Percentiles rank a stretch among this genome's conserved stretches.
Conservation (phyloP, 2,888 invertebrate species). For the Epirrhoe alternata region DNA sequence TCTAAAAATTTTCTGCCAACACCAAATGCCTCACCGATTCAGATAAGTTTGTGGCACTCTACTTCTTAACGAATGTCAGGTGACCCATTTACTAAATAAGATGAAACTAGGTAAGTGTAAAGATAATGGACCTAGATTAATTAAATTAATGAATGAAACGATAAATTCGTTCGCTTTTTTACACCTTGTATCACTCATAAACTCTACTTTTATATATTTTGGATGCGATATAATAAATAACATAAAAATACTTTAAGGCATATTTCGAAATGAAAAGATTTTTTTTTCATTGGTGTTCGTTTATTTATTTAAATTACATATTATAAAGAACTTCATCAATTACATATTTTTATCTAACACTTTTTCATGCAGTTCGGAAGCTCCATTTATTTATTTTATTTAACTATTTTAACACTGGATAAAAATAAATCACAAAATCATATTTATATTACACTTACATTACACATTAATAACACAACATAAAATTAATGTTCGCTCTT, state of each 20-base stretch:
- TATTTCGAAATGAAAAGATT: not conserved
- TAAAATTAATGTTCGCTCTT: slow-evolving; percentile 5
- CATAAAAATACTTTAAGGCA: not conserved
- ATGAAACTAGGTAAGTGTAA: no score
- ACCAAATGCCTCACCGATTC: no score
- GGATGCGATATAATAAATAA: not conserved
- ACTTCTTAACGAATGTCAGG: not conserved
- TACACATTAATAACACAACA: slow-evolving; percentile 3
- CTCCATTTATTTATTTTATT: slow-evolving; percentile 36
- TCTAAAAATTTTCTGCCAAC: no score
- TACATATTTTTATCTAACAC: slow-evolving; percentile 4
- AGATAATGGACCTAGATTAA: no score
- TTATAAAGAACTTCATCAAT: slow-evolving; percentile 9
- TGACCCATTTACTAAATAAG: not conserved
- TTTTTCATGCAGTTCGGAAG: slow-evolving; percentile 29
- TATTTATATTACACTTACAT: slow-evolving; percentile 26
- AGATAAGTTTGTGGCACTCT: no score
- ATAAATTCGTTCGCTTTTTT: no score
- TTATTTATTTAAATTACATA: not conserved
- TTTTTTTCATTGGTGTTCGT: not conserved
- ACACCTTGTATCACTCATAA: no score
- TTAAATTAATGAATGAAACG: no score
- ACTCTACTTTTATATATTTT: no score
- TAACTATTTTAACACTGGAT: slow-evolving; percentile 14
- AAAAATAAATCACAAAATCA: slow-evolving; percentile 33